These are phyloP conservation scores for Aporophyla lueneburgensis DNA, from an alignment of 2,888 invertebrate species.

Conservation along the genomic window DNA sequence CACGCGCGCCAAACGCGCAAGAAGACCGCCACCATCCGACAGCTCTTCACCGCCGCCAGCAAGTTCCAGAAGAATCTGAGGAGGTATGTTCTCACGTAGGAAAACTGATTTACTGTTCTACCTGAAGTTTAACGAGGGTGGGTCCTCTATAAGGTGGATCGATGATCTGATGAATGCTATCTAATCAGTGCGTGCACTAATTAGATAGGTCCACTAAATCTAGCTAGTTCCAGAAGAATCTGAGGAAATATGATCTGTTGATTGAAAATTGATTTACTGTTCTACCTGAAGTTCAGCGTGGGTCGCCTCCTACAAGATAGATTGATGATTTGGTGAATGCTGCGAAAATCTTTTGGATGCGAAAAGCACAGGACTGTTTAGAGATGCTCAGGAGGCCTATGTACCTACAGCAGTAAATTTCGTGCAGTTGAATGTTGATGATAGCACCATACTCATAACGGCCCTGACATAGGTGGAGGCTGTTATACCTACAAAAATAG, in stretches of 20 bases:
- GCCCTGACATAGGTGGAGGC: not conserved
- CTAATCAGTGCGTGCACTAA: no score
- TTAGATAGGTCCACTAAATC: no score
- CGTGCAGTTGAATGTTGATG: no score
- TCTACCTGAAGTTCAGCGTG: not conserved
- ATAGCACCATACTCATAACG: not conserved
- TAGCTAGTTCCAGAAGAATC: constrained; percentile 99
- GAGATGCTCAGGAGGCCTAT: no score
- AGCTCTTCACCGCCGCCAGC: constrained; percentile 98
- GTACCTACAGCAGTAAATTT: not conserved
- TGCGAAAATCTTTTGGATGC: not conserved
- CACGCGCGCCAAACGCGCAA: constrained; percentile 94
- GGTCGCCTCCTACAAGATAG: no score
- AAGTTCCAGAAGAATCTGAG: constrained; percentile 98
- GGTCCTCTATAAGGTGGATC: no score
- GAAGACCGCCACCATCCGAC: constrained; percentile 97
- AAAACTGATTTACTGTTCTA: not conserved
- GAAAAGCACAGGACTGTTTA: not conserved
- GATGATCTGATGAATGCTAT: not conserved
- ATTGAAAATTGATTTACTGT: not conserved
- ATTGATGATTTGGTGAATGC: not conserved
- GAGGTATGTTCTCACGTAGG: constrained; percentile 61
- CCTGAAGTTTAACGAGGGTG: no score
- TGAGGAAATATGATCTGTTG: constrained; percentile 80
- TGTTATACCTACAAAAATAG: not conserved